A percentile compares a stretch with the other conserved stretches of the same genome.
Evolutionary conservation across 1,140 invertebrate genomes (phyloP).

Genomic region (Paramacrobiotus metropolitanus): DNA sequence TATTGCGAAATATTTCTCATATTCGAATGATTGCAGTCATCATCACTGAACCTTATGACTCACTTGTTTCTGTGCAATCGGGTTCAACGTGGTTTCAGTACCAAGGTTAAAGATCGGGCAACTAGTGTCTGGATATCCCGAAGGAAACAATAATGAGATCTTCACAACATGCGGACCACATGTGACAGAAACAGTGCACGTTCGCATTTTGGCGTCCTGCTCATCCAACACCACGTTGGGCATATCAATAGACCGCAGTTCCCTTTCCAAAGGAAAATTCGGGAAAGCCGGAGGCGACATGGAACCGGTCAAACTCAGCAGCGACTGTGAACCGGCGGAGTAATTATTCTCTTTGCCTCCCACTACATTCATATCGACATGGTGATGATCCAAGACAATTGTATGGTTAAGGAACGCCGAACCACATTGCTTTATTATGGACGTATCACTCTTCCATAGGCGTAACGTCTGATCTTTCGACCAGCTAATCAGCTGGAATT

Average conservation of each 20-base stretch:
- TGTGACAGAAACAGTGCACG: conserved; percentile 44
- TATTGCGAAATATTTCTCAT: too few species aligned
- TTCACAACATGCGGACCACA: conserved; percentile 44
- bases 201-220: conserved; percentile 39
- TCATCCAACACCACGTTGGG: conserved; percentile 47
- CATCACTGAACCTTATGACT: too few species aligned
- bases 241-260: conserved; percentile 35
- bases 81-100: too few species aligned
- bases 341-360: conserved; percentile 9
- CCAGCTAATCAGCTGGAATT: conserved; percentile 76
- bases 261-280: conserved; percentile 59
- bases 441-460: conserved; percentile 61
- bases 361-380: background rate
- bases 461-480: conserved; percentile 72
- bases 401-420: conserved; percentile 6
- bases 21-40: too few species aligned
- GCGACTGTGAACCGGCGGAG: conserved; percentile 2
- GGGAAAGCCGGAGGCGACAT: conserved; percentile 30
- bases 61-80: too few species aligned
- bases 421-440: conserved; percentile 27
- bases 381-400: background rate
- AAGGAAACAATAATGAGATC: conserved; percentile 51
- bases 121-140: conserved; percentile 48
- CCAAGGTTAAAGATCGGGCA: too few species aligned
- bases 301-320: conserved; percentile 4